Evolutionary conservation across 2,113 vertebrate genomes (phyloP).

Genomic region (Peromyscus californicus): DNA sequence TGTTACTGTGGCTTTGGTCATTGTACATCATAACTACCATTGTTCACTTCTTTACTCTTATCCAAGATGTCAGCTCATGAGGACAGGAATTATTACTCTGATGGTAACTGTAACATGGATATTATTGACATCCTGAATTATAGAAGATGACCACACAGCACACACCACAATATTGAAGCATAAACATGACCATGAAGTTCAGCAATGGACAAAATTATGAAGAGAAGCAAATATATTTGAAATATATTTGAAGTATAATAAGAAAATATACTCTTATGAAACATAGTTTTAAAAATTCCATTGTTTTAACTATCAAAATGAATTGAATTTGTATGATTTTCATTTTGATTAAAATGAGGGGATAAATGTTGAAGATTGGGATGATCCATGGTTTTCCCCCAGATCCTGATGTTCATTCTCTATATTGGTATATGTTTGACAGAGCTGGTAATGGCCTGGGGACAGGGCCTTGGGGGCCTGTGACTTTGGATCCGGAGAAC

Average conservation of each 20-base stretch:
- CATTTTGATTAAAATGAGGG: background rate
- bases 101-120: background rate
- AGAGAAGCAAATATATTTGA: background rate
- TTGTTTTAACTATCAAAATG: constrained; percentile 5
- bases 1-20: background rate
- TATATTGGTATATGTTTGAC: no score
- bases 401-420: background rate
- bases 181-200: background rate
- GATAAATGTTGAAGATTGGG: background rate
- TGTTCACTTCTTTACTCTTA: background rate
- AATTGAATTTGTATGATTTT: constrained; percentile 1
- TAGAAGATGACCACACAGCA: background rate
- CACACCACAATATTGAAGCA: background rate
- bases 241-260: background rate
- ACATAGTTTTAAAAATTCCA: background rate
- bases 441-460: background rate
- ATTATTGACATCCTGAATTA: background rate
- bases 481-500: background rate
- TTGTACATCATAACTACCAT: background rate
- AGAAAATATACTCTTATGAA: background rate
- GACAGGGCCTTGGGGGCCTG: background rate
- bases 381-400: background rate
- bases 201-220: background rate
- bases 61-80: background rate
- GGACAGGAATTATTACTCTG: background rate